Evolutionary conservation across 2,888 invertebrate genomes (phyloP).

Genomic region (Leptinotarsa tumamoca): DNA sequence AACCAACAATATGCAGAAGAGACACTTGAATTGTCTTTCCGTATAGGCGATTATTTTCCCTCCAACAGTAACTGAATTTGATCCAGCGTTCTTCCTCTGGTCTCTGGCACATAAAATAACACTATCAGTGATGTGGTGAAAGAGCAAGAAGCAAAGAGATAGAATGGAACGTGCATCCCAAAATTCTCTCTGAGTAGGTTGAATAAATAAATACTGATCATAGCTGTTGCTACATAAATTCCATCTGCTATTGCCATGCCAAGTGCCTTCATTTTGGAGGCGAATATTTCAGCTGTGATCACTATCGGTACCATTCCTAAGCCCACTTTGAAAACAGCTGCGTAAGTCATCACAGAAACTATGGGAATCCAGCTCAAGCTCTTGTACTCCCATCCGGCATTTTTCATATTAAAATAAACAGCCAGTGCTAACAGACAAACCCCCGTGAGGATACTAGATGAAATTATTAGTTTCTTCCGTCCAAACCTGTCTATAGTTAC

Average conservation of each 20-base stretch:
- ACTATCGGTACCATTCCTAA: constrained; percentile 63
- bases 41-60: constrained; percentile 39
- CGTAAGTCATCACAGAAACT: constrained; percentile 60
- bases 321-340: constrained; percentile 60
- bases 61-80: constrained; percentile 63
- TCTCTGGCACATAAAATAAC: constrained; percentile 60
- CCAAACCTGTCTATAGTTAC: constrained; percentile 61
- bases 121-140: constrained; percentile 59
- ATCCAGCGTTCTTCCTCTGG: constrained; percentile 62
- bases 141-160: constrained; percentile 59
- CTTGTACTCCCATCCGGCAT: constrained; percentile 52
- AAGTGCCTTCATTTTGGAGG: constrained; percentile 62
- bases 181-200: constrained; percentile 52
- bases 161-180: constrained; percentile 61
- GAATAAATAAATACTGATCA: constrained; percentile 59
- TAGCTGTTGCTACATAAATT: constrained; percentile 58
- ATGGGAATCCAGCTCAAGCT: constrained; percentile 61
- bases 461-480: constrained; percentile 58
- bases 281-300: constrained; percentile 63
- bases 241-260: constrained; percentile 63
- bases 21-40: too few species aligned
- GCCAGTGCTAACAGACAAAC: constrained; percentile 58
- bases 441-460: constrained; percentile 60
- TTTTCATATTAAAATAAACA: constrained; percentile 60
- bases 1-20: too few species aligned